Conservation (phyloP, 2,113 vertebrate species). For the Corythornis madagascariensis region DNA sequence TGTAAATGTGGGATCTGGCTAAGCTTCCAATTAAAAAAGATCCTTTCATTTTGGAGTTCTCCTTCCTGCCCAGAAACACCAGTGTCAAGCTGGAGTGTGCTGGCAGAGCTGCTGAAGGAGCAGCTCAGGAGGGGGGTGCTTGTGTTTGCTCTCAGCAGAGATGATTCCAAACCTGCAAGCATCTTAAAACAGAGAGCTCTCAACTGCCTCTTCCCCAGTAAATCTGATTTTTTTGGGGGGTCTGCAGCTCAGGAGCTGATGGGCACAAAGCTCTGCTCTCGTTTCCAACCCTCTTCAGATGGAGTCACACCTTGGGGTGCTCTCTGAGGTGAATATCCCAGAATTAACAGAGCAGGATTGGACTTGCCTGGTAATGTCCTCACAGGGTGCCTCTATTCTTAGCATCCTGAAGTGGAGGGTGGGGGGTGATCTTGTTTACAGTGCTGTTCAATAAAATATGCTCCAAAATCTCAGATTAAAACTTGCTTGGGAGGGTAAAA, state of each 20-base stretch:
- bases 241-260: background rate
- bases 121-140: background rate
- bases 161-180: background rate
- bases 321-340: background rate
- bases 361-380: background rate
- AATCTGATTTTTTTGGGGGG: background rate
- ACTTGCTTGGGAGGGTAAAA: background rate
- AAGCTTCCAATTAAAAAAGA: background rate
- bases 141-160: background rate
- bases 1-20: background rate
- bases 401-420: rapidly evolving
- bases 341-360: background rate
- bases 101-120: background rate
- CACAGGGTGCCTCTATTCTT: background rate
- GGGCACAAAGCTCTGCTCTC: background rate
- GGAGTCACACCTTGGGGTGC: background rate
- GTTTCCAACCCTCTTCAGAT: too few relatives aligned
- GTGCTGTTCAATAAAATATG: background rate
- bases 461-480: background rate
- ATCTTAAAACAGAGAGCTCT: background rate
- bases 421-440: background rate
- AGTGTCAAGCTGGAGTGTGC: background rate
- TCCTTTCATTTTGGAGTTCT: background rate
- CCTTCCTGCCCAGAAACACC: too few relatives aligned
- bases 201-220: too few relatives aligned